A percentile compares a stretch with the other conserved stretches of the same genome.
phyloP scores from a whole-genome alignment of 2,113 vertebrate genomes.

The Sorex araneus region DNA sequence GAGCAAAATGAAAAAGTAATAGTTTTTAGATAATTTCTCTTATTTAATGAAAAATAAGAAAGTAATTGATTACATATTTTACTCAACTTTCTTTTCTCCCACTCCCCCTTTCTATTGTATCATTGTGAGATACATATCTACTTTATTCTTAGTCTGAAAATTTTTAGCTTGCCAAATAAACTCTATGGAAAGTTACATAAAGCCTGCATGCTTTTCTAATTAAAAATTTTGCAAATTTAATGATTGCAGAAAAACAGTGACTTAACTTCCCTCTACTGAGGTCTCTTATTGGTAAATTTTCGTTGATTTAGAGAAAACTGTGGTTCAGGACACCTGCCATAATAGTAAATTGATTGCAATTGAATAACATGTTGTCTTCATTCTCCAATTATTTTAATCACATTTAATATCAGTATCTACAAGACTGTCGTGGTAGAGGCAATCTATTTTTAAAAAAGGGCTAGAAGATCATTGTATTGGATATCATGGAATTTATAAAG shows the following conservation, averaged over 20 bases:
- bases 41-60: conserved; percentile 45
- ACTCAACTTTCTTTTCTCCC: conserved; percentile 52
- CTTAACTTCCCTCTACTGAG: conserved; percentile 56
- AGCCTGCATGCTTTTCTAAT: conserved; percentile 72
- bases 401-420: conserved; percentile 58
- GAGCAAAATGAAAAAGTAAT: conserved; percentile 65
- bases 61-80: conserved; percentile 68
- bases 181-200: conserved; percentile 58
- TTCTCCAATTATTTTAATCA: conserved; percentile 65
- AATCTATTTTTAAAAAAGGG: conserved; percentile 36
- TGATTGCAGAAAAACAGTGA: conserved; percentile 72
- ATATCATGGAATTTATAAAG: neutral
- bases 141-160: neutral
- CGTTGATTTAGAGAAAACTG: conserved; percentile 64
- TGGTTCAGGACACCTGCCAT: conserved; percentile 57
- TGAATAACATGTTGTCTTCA: conserved; percentile 69
- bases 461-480: conserved; percentile 24
- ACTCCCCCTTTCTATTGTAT: no score
- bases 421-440: neutral
- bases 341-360: conserved; percentile 73
- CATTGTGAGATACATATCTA: no score
- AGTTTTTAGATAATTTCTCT: conserved; percentile 62
- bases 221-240: conserved; percentile 69
- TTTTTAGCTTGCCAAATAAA: conserved; percentile 62
- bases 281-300: conserved; percentile 65